These are phyloP conservation scores for Meriones unguiculatus DNA, from an alignment of 2,113 vertebrate species.

Conservation along the genomic window DNA sequence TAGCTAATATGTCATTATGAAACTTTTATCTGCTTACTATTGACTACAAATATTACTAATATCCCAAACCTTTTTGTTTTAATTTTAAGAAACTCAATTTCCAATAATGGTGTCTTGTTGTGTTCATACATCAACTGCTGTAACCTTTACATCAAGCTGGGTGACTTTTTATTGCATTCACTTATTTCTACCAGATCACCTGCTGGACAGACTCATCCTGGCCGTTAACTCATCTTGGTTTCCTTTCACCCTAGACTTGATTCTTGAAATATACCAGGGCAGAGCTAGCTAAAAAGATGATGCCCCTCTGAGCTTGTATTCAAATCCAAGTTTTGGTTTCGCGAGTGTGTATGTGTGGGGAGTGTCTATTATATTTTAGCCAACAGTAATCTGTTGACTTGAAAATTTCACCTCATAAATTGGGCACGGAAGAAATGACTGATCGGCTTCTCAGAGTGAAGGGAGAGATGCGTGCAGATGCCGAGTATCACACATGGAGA, in stretches of 20 bases:
- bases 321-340: not conserved
- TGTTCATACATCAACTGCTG: conserved; percentile 50
- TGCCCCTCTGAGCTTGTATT: not conserved
- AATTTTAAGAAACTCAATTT: conserved; percentile 76
- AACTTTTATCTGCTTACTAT: conserved; percentile 77
- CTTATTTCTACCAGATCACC: conserved; percentile 41
- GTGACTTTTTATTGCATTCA: conserved; percentile 67
- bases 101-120: conserved; percentile 61
- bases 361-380: not conserved
- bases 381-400: not conserved
- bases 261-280: not conserved
- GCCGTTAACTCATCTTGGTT: conserved; percentile 10
- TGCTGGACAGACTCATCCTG: not conserved
- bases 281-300: not conserved
- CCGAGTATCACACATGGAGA: not conserved
- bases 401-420: not conserved
- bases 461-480: not conserved
- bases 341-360: not conserved
- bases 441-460: not conserved
- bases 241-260: conserved; percentile 44
- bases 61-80: conserved; percentile 66
- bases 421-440: not conserved
- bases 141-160: conserved; percentile 73
- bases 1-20: conserved; percentile 69
- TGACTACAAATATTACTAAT: conserved; percentile 79